Evolutionary conservation across 2,888 invertebrate species (phyloP), one percentile per base, ranked within the genome.

Genomic region (Smittia aterrima): DNA sequence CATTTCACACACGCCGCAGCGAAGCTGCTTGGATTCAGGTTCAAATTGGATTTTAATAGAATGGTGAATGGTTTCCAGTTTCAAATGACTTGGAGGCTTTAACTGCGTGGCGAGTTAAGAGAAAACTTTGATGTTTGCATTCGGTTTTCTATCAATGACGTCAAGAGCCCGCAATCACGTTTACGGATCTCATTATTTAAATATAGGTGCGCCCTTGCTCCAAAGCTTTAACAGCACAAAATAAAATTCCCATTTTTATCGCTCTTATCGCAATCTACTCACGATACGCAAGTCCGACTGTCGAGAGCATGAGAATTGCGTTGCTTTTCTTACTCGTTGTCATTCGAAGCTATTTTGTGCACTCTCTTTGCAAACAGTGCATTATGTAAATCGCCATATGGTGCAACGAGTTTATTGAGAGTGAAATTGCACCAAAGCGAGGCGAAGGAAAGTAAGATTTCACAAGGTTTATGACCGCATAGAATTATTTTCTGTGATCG

Each of bases 31-130:
- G 47, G 47, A n/a, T n/a, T 16, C 16, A 66, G 20, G 32, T 25
- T 41, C 7, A 67, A 67, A 67, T 67, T 41, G 47, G 67, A 40
- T 67, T 67, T 41, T 67, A 67, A 67, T 67, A 67, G 67, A 67
- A 67, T 67, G 22, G 47, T 66, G 38, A 66, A 66, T 66, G 66
- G 32, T 32, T 32, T 16, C 38, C 38, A 24, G 41, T 40, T 66
- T 38, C 22, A 58, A 20, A 58, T 58, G 58, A 58, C 58, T 58
- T 22, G 16, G 16, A 18, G 58, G 58, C 22, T 22, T 20, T 32
- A n/a, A 6, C 32, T 32, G 9, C 58, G 18, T n/a, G n/a, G n/a
- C n/a, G n/a, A n/a, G n/a, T n/a, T n/a, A n/a, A 18, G 22, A 18
- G 58, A 58, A 58, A 58, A 58, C 22, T 3, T 18, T 20, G 4